Evolutionary conservation across 2,888 invertebrate species (phyloP).

Genomic region (Volucella bombylans): DNA sequence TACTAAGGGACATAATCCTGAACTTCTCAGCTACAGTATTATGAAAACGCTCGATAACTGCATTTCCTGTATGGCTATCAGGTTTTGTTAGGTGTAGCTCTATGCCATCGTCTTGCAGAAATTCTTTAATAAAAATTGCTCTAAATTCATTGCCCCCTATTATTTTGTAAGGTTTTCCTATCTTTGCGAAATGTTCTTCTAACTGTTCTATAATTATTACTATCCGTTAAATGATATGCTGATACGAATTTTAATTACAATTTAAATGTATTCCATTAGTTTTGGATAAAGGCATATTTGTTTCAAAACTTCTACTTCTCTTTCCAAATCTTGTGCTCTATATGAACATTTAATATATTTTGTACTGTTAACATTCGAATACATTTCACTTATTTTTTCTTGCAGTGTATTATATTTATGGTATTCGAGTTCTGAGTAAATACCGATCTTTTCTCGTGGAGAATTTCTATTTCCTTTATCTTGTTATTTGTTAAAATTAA

Average conservation of each 20-base stretch:
- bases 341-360: too few species aligned
- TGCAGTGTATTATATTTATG: neutral
- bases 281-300: too few species aligned
- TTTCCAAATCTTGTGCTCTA: too few species aligned
- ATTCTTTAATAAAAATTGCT: conserved; percentile 9
- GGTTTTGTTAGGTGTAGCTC: neutral
- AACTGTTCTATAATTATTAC: neutral
- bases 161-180: neutral
- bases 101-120: neutral
- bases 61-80: neutral
- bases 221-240: too few species aligned
- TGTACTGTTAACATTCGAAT: too few species aligned
- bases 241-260: too few species aligned
- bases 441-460: neutral
- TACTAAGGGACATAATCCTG: neutral
- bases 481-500: neutral
- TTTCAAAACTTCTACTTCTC: too few species aligned
- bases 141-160: conserved; percentile 16
- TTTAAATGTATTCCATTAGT: too few species aligned
- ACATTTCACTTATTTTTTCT: too few species aligned
- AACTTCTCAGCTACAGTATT: conserved; percentile 5
- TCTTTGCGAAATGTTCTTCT: too few species aligned
- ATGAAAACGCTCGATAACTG: conserved; percentile 6
- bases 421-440: neutral
- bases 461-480: neutral